Evolutionary conservation across 2,888 invertebrate genomes (phyloP), one percentile per base, ranked within the genome.

Genomic region (Scaptomyza reducta): DNA sequence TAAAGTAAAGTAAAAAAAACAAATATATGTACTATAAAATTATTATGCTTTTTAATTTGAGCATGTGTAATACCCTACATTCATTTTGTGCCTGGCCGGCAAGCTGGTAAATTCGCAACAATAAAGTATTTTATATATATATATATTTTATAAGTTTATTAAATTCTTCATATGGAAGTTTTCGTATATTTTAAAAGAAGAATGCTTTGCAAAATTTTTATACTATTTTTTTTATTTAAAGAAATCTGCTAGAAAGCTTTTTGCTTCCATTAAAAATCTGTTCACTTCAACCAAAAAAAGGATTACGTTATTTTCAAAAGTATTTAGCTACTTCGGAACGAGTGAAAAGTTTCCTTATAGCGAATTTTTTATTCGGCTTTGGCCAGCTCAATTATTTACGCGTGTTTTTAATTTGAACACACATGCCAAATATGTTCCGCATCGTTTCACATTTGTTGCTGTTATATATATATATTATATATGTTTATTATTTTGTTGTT

Each of bases 21-120:
- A 42, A 46, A 31, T 6, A 18, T 13, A 46, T 40, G 25, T 22
- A 50, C 22, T 10, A 62, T 49, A 35, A 38, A 50, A 47, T 22
- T 22, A 56, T 61, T 74, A 42, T 54, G 70, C 29, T 74, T 73
- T 74, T 69, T 66, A 77, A 74, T 74, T 77, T 77, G 41, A 62
- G 42, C 55, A 14, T 33, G 13, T 53, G 45, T 33, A 53, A 54
- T 58, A 46, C 69, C 41, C 74, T 74, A 45, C 49, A 71, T 35
- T 31, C 45, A 41, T 47, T 47, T 16, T 7, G 44, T 9, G 16
- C 33, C 42, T 18, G 25, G 13, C 58, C 16, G 41, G 25, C 18
- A 10, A 27, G 57, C 18, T 57, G 13, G 3, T 7, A 44, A 40
- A 14, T 25, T 10, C 7, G 7, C 31, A 31, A 41, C 40, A 54